phyloP scores from a whole-genome alignment of 2,888 invertebrate genomes.

The Metellina segmentata region DNA sequence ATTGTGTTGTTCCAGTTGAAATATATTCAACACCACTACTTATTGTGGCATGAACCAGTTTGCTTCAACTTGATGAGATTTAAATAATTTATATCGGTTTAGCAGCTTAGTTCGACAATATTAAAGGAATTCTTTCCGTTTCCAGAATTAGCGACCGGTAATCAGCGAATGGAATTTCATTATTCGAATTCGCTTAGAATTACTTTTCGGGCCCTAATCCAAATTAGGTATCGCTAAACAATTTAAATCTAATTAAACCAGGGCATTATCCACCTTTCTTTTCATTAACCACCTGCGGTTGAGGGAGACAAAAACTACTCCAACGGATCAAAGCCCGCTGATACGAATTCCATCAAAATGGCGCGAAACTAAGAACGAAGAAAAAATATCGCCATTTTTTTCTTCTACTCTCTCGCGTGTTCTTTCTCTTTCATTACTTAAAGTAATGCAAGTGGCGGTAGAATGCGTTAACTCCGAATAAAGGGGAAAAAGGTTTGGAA shows the following conservation, averaged over 20 bases:
- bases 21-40: no score
- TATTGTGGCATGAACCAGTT: no score
- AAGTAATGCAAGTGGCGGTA: background rate
- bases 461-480: conserved; percentile 29
- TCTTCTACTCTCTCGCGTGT: background rate
- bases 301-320: background rate
- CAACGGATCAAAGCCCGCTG: background rate
- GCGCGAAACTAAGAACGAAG: background rate
- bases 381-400: background rate
- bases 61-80: no score
- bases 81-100: no score
- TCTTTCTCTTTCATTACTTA: background rate
- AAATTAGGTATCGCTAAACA: background rate
- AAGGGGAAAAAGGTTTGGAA: background rate
- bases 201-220: background rate
- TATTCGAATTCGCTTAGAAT: background rate
- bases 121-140: no score
- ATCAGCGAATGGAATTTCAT: background rate
- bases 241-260: background rate
- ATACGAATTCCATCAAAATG: background rate
- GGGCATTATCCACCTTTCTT: background rate
- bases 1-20: no score
- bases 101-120: no score
- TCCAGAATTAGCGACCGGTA: no score
- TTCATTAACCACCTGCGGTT: background rate